A percentile compares a stretch with the other conserved stretches of the same genome.
These are phyloP conservation scores for Akabosia matsudoensis DNA, from an alignment of 1,140 invertebrate genomes.

Conservation along the genomic window DNA sequence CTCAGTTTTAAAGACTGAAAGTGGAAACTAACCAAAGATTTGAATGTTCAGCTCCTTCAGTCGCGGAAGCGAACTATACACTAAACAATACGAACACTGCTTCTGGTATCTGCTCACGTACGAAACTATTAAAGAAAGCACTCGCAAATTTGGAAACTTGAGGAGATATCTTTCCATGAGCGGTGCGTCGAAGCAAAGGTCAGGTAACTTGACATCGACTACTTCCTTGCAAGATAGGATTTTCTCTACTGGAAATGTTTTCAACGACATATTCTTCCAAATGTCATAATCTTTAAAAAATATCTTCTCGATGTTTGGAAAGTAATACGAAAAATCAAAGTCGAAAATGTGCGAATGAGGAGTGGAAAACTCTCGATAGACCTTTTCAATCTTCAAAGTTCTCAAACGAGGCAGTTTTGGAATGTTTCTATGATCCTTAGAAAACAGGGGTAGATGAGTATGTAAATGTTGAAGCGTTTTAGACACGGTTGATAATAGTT, in stretches of 20 bases:
- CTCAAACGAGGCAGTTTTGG: not conserved
- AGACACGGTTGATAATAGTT: not conserved
- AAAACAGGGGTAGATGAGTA: conserved; percentile 7
- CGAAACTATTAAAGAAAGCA: not conserved
- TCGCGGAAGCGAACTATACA: not conserved
- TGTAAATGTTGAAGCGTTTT: not conserved
- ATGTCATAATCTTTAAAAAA: conserved; percentile 14
- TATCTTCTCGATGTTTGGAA: conserved; percentile 1
- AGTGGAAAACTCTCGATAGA: not conserved
- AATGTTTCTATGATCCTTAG: not conserved
- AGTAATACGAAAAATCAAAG: not conserved
- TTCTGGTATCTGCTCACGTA: conserved; percentile 11
- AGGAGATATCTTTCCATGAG: conserved; percentile 16
- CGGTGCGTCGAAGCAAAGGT: conserved; percentile 1
- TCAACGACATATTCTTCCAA: conserved; percentile 6
- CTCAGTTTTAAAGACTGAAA: not conserved
- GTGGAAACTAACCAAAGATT: not conserved
- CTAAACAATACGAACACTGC: not conserved
- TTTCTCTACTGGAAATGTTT: not conserved
- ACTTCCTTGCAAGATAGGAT: not conserved
- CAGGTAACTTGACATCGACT: not conserved
- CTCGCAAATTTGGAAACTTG: not conserved
- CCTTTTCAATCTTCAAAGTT: not conserved
- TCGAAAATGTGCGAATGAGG: not conserved
- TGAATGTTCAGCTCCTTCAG: not conserved